A percentile compares a stretch with the other conserved stretches of the same genome.
These are phyloP conservation scores for Halesus radiatus DNA, from an alignment of 1,140 invertebrate genomes.

Conservation along the genomic window DNA sequence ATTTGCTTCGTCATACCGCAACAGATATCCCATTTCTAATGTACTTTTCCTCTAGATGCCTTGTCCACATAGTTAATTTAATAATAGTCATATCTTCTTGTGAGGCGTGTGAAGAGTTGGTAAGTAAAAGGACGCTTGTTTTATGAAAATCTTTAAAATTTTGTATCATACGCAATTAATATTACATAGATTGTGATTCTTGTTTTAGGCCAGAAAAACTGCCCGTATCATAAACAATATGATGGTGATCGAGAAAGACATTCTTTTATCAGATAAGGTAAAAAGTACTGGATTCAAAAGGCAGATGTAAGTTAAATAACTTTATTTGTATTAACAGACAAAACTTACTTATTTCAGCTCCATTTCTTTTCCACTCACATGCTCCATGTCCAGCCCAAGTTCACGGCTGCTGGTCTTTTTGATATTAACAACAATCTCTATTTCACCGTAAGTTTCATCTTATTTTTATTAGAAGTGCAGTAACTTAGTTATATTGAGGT, in stretches of 20 bases:
- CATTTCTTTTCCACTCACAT: conserved; percentile 34
- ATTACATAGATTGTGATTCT: background rate
- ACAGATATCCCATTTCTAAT: background rate
- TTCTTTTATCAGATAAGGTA: conserved; percentile 1
- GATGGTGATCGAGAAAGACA: conserved; percentile 15
- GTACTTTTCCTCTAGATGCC: background rate
- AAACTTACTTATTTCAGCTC: background rate
- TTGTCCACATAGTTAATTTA: background rate
- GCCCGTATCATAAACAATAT: background rate
- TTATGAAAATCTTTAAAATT: background rate
- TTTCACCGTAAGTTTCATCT: conserved; percentile 14
- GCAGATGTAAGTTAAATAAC: too few relatives aligned
- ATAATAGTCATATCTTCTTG: conserved; percentile 7
- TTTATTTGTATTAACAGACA: too few relatives aligned
- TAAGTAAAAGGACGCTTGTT: background rate
- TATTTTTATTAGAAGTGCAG: too few relatives aligned
- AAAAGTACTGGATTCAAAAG: background rate
- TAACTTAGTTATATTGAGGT: too few relatives aligned
- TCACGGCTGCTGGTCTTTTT: conserved; percentile 22
- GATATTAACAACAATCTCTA: conserved; percentile 22
- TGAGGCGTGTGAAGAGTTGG: conserved; percentile 9
- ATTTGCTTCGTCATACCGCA: background rate
- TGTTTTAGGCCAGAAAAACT: conserved; percentile 15
- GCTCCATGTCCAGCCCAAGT: conserved; percentile 15
- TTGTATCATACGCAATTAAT: background rate